Conservation (phyloP, 2,797 vertebrate genomes). For the Anguilla megastoma region DNA sequence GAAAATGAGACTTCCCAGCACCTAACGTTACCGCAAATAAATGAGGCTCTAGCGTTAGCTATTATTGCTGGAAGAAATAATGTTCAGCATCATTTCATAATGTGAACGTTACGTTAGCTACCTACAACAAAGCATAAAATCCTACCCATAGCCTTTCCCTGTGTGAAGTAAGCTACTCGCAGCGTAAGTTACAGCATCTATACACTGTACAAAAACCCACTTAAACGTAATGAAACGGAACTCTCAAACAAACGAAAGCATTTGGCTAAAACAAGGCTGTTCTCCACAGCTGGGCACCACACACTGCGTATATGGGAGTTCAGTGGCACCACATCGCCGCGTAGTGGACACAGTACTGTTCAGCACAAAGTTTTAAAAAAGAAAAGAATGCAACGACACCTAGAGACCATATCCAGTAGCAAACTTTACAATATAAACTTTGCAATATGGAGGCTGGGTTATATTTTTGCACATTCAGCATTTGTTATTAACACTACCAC, state of each 20-base stretch:
- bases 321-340: background rate
- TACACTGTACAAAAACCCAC: background rate
- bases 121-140: constrained; percentile 7
- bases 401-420: background rate
- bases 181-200: background rate
- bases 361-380: background rate
- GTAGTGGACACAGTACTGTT: background rate
- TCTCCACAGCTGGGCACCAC: background rate
- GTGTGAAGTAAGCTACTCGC: background rate
- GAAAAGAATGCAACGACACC: background rate
- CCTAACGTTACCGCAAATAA: background rate
- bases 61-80: background rate
- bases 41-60: background rate
- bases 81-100: background rate
- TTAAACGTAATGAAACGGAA: background rate
- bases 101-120: background rate
- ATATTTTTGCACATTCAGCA: background rate
- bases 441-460: background rate
- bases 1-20: background rate
- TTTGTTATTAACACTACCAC: background rate
- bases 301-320: background rate
- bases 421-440: background rate
- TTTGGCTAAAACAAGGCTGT: background rate
- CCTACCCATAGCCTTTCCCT: background rate
- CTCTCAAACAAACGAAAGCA: background rate